Percentiles rank a stretch among this genome's conserved stretches.
Conservation (phyloP, 2,113 vertebrate species). For the Amblyopsis rosae region DNA sequence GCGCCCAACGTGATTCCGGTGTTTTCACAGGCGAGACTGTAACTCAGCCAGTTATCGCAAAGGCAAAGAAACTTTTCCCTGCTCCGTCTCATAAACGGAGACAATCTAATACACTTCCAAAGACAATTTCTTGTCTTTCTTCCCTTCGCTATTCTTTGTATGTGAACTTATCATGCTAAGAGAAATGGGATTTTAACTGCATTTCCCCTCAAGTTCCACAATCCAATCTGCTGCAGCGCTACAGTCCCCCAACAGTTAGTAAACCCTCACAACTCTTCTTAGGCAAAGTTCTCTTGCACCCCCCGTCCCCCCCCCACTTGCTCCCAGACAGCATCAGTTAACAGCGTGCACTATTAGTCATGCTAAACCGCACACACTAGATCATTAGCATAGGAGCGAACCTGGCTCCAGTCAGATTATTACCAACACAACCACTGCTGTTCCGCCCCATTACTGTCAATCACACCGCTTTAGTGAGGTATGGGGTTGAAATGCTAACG, state of each 20-base stretch:
- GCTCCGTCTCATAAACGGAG: constrained; percentile 20
- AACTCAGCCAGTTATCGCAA: constrained; percentile 18
- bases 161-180: constrained; percentile 50
- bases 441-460: constrained; percentile 72
- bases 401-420: constrained; percentile 71
- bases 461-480: constrained; percentile 52
- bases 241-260: constrained; percentile 33
- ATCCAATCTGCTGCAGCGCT: constrained; percentile 57
- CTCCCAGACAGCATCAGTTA: constrained; percentile 63
- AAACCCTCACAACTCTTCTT: constrained; percentile 29
- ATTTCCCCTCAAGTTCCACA: constrained; percentile 53
- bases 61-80: constrained; percentile 10
- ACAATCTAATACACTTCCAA: constrained; percentile 51
- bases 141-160: constrained; percentile 43
- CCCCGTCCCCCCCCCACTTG: constrained; percentile 9
- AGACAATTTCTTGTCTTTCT: constrained; percentile 53
- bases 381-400: constrained; percentile 73
- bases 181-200: constrained; percentile 51
- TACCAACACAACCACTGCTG: constrained; percentile 59
- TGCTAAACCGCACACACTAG: constrained; percentile 69
- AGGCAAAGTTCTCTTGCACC: constrained; percentile 46
- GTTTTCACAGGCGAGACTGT: constrained; percentile 17
- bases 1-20: constrained; percentile 23
- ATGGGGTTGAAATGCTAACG: constrained; percentile 44
- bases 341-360: constrained; percentile 65